Percentiles rank a stretch among this genome's conserved stretches.
phyloP scores from a whole-genome alignment of 2,113 vertebrate species.

The Tyrannus savana region DNA sequence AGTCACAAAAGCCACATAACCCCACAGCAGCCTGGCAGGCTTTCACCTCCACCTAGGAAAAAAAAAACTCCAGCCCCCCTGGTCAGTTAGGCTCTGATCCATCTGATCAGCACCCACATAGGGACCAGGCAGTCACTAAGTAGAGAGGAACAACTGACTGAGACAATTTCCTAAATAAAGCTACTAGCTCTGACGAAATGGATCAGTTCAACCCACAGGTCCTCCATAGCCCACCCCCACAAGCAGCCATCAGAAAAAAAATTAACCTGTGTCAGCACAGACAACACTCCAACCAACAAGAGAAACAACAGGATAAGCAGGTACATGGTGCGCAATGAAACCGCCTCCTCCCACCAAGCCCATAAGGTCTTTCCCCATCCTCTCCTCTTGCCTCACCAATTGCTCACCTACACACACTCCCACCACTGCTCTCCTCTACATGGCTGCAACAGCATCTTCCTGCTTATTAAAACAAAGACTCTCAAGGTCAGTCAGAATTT shows the following conservation, averaged over 20 bases:
- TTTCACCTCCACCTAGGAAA: not conserved
- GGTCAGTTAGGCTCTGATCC: not conserved
- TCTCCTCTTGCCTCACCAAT: not conserved
- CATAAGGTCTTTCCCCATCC: not conserved
- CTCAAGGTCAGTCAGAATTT: constrained; percentile 70
- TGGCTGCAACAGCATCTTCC: not conserved
- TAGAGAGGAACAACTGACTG: not conserved
- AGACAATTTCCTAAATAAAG: not conserved
- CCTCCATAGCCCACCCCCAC: not conserved
- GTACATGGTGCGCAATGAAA: not conserved
- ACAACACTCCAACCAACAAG: not conserved
- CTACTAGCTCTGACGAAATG: not conserved
- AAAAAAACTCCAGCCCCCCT: not conserved
- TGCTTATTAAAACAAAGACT: constrained; percentile 46
- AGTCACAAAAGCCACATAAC: not conserved
- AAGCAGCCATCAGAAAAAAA: not conserved
- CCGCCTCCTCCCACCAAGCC: not conserved
- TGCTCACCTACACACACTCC: not conserved
- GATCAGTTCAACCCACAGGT: not conserved
- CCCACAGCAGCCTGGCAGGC: not conserved
- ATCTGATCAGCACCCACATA: not conserved
- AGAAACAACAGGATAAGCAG: not conserved
- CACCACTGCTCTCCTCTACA: not conserved
- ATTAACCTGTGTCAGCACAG: not conserved
- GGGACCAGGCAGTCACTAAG: not conserved